Base-by-base conservation (phyloP, 2,797 vertebrate genomes). In the Arctocebus calabarensis region DNA sequence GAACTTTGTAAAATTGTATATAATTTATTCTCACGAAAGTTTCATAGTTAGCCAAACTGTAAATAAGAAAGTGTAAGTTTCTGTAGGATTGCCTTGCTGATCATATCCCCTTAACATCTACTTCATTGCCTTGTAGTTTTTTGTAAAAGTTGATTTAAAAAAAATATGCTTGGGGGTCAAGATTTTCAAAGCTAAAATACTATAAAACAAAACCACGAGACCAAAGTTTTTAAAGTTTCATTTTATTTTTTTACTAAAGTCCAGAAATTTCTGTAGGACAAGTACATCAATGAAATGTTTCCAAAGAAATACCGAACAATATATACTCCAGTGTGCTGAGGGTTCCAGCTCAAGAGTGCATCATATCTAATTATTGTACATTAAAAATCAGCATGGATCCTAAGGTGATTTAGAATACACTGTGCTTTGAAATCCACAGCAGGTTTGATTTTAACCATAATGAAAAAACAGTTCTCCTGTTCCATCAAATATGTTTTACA, bases 231-330 rank as follows among this genome's bases (percentile, higher is more conserved):
- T 87, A 52, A 97, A 96, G 77, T 92, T 64, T 87, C 97, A 94
- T 32, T 94, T 89, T 96, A 95, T 93, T 59, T 95, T 98, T 98
- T 98, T 91, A 94, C 97, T 98, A 84, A 97, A 90, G 7, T 98
- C 95, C 96, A 97, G 74, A 37, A 97, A 94, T 57, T 83, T 89
- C 71, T 75, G 19, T 75, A 82, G 37, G 94, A 98, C 97, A 94
- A 98, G 95, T 96, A 97, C 96, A 97, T 22, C 62, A 91, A 94
- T 97, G 97, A 97, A 98, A 97, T 95, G 71, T 94, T 81, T 94
- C 9, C 40, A 94, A n/a, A 97, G 97, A 97, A 98, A 95, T 84
- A 95, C 16, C 2, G 43, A 97, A 96, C 96, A 93, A 55, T 59
- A 94, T 94, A 96, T 96, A 96, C 85, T 7, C 70, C 94, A 3